Evolutionary conservation across 2,113 vertebrate species (phyloP), one percentile per base, ranked within the genome.

Genomic region (Asarcornis scutulata): DNA sequence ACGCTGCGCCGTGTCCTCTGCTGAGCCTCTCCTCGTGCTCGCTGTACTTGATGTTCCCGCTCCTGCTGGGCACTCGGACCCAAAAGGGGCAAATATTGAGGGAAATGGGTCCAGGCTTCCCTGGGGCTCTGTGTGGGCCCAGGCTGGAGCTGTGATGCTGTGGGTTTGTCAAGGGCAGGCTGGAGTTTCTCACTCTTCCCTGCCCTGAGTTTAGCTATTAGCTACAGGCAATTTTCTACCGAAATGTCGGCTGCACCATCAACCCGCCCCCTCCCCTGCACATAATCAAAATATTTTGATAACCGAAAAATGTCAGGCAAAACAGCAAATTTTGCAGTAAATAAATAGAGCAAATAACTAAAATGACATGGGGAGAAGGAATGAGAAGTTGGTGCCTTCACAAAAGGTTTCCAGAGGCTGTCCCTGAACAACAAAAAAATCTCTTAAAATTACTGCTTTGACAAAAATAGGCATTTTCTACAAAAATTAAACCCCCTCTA

Each of bases 211-310:
- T 81, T 26, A 50, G 16, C 44, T 18, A n/a, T 40, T 40, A 40
- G 38, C 38, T 77, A 77, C 58, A 74, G 79, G 90, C 85, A 66
- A 68, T 83, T 91, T 95, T 71, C 81, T 92, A 59, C 27, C 0
- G 3, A 89, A 88, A 91, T 56, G 46, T 91, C 5, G 2, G 72
- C 72, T 0, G 0, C 42, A 7, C 75, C 74, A 88, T 77, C 91
- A 94, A 32, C 66, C 66, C 82, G 0, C 66, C 74, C 91, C 82
- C 74, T 89, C 93, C 93, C 81, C 89, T 76, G 71, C 96, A 82
- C 93, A 85, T 89, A 87, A 96, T 79, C 87, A 94, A 94, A 96
- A 94, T 87, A 91, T 88, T 96, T 96, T 94, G 95, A 89, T 94
- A 96, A 93, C 92, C 2, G 0, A 95, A 94, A 94, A 87, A 93